Evolutionary conservation across 1,140 invertebrate species (phyloP).

Genomic region (Drosophila miranda): DNA sequence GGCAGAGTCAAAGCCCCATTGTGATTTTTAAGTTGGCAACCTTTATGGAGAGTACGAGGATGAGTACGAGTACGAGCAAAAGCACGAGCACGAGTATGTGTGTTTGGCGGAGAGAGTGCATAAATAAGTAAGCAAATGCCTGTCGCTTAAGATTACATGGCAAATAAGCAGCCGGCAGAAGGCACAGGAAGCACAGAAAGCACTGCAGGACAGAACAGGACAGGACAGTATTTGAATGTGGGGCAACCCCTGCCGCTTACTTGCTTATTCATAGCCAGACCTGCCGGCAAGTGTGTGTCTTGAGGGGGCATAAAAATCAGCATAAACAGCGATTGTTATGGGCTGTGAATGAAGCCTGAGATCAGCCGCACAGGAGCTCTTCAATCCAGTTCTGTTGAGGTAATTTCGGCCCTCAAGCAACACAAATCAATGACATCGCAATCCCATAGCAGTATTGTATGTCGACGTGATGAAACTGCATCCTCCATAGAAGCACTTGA

Average conservation of each 20-base stretch:
- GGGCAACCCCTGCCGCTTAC: constrained; percentile 58
- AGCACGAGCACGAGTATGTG: constrained; percentile 18
- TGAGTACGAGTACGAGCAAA: background rate
- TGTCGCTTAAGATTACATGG: constrained; percentile 80
- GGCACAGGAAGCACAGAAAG: background rate
- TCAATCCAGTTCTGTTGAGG: constrained; percentile 21
- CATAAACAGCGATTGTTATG: constrained; percentile 80
- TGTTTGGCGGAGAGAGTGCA: constrained; percentile 61
- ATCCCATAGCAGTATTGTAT: background rate
- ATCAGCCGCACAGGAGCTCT: constrained; percentile 11
- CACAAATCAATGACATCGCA: constrained; percentile 47
- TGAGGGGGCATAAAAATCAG: constrained; percentile 73
- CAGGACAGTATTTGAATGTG: constrained; percentile 76
- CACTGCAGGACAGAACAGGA: constrained; percentile 36
- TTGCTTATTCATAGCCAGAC: constrained; percentile 79
- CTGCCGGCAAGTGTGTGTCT: constrained; percentile 50
- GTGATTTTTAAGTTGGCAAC: constrained; percentile 77
- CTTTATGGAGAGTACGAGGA: constrained; percentile 42
- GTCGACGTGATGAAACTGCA: background rate
- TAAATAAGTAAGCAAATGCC: constrained; percentile 81
- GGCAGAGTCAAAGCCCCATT: constrained; percentile 73
- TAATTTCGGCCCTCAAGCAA: constrained; percentile 20
- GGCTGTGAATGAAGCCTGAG: constrained; percentile 62
- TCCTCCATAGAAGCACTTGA: too few species aligned
- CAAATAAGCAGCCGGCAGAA: constrained; percentile 62